Evolutionary conservation across 2,888 invertebrate species (phyloP), one percentile per base, ranked within the genome.

Genomic region (Palloptera scutellata): DNA sequence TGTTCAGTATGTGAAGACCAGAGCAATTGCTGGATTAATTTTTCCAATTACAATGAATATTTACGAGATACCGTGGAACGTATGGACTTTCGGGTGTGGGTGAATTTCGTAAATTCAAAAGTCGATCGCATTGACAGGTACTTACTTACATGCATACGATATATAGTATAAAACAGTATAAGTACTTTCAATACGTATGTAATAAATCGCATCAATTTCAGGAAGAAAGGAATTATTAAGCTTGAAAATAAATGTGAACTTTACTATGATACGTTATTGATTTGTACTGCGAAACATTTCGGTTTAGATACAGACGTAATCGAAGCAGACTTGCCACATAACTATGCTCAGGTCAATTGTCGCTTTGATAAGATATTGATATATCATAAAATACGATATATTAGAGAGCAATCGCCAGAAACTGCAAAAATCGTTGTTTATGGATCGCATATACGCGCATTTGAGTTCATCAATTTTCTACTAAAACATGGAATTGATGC

Each of bases 321-420:
- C 0, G 30, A 9, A 5, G 8, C 48, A 0, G 9, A 20, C 2
- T 8, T 12, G 0, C 82, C 84, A 0, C 13, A 67, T 0, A 83
- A 83, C 62, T 81, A 79, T 70, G 40, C 72, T 1, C 72, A 77
- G 5, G 72, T 80, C 15, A 83, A 83, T 59, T 59, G 61, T 3
- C 79, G 81, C 0, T 70, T 82, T 43, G 84, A 83, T 60, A 80
- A 78, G 58, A 73, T 84, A 0, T 61, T 76, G 1, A 72, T 81
- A 0, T 82, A 80, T 51, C 74, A 82, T 43, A 80, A 80, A 61
- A n/a, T 83, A 0, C 48, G 63, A 0, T 68, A 75, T 5, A 53
- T 78, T 11, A 43, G 64, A 30, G 64, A 43, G 20, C 17, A 19
- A 0, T 71, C 62, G 13, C 10, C 13, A 1, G n/a, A 58, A 8